A percentile compares a stretch with the other conserved stretches of the same genome.
Conservation (phyloP, 2,888 invertebrate species). For the Eristalis pertinax region DNA sequence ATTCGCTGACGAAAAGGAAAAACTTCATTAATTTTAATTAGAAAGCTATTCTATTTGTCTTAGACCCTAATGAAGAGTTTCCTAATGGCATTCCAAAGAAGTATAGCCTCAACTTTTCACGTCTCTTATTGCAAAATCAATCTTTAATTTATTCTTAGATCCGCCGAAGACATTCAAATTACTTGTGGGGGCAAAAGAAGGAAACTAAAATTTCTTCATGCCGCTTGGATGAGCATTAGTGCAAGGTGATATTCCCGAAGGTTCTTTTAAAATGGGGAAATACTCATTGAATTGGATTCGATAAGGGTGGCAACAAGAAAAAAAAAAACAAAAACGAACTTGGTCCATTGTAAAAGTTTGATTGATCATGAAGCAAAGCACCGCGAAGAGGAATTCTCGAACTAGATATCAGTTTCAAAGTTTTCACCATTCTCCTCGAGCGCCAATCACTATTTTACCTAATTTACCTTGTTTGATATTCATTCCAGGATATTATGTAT, state of each 20-base stretch:
- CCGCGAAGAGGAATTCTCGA: not conserved
- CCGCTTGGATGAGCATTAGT: conserved; percentile 57
- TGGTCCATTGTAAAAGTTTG: conserved; percentile 58
- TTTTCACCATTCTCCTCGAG: conserved; percentile 4
- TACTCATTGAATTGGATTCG: conserved; percentile 48
- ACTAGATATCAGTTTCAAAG: conserved; percentile 17
- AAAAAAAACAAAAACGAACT: conserved; percentile 16
- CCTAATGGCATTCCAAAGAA: conserved; percentile 45
- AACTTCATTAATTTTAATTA: conserved; percentile 71
- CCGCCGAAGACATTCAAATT: conserved; percentile 50
- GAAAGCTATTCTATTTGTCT: conserved; percentile 61
- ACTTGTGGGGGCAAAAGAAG: not conserved
- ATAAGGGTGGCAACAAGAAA: not conserved
- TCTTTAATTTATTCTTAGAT: conserved; percentile 60
- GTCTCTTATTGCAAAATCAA: conserved; percentile 36
- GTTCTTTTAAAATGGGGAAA: conserved; percentile 25
- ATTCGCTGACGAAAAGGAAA: conserved; percentile 26
- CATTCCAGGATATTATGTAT: not conserved
- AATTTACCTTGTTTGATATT: not conserved
- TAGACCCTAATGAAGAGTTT: conserved; percentile 55
- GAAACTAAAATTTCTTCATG: conserved; percentile 21
- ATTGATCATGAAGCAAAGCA: conserved; percentile 58
- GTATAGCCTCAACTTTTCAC: conserved; percentile 2
- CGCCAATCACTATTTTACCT: not conserved
- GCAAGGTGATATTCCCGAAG: conserved; percentile 41